Evolutionary conservation across 2,113 vertebrate genomes (phyloP).

Genomic region (Gambusia holbrooki): DNA sequence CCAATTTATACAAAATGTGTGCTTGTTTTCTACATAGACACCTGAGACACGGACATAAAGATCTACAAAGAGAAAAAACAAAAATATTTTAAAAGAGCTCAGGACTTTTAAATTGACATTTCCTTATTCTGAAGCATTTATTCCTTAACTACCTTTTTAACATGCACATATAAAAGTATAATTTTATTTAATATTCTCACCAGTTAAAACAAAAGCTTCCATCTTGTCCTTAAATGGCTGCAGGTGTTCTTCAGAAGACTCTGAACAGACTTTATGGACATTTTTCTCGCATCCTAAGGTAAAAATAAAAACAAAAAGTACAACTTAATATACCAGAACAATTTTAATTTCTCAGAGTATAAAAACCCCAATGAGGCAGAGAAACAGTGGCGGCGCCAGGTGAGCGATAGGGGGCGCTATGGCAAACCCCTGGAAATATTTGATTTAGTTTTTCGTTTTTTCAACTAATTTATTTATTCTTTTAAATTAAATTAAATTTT

Average conservation of each 20-base stretch:
- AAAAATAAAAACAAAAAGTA: background rate
- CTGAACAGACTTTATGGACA: constrained; percentile 83
- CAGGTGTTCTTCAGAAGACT: constrained; percentile 88
- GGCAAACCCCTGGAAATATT: no score
- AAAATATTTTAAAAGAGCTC: background rate
- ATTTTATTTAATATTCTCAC: constrained; percentile 72
- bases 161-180: background rate
- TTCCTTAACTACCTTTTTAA: background rate
- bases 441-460: no score
- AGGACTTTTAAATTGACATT: background rate
- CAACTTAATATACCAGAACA: background rate
- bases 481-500: no score
- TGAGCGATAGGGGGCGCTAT: no score
- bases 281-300: constrained; percentile 88
- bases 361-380: background rate
- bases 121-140: background rate
- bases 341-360: background rate
- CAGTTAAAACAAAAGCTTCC: constrained; percentile 87
- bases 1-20: background rate
- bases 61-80: background rate
- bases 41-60: background rate
- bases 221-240: constrained; percentile 94
- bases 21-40: background rate
- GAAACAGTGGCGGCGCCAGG: background rate
- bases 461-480: no score